Evolutionary conservation across 2,113 vertebrate genomes (phyloP).

Genomic region (Speoplatyrhinus poulsoni): DNA sequence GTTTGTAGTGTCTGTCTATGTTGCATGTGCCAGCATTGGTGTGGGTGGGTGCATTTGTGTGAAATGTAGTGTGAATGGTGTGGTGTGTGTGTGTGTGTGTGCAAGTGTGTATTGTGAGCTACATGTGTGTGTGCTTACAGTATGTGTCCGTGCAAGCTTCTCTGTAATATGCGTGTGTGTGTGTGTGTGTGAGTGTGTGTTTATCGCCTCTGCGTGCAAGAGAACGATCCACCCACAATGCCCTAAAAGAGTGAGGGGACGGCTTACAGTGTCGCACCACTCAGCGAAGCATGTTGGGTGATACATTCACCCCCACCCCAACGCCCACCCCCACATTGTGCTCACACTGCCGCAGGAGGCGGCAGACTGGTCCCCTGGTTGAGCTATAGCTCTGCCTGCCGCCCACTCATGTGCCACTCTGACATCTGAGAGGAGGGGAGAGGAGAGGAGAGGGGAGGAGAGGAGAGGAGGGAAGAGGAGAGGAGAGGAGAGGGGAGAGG

Average conservation of each 20-base stretch:
- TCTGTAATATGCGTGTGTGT: not conserved
- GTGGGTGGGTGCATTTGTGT: too few relatives aligned
- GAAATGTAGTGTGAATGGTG: too few relatives aligned
- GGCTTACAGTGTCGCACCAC: slow-evolving; percentile 30
- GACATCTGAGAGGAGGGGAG: slow-evolving; percentile 65
- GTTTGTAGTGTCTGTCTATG: not conserved
- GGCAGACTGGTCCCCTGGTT: slow-evolving; percentile 29
- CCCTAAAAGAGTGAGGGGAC: slow-evolving; percentile 25
- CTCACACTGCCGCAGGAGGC: slow-evolving; percentile 63
- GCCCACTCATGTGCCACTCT: slow-evolving; percentile 68
- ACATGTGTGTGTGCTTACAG: not conserved
- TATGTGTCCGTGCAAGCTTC: not conserved
- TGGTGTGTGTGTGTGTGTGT: too few relatives aligned
- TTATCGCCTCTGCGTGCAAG: too few relatives aligned
- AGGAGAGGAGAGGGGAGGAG: slow-evolving; percentile 52
- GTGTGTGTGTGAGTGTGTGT: too few relatives aligned
- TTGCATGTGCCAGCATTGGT: too few relatives aligned
- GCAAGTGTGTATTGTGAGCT: too few relatives aligned
- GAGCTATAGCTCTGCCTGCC: slow-evolving; percentile 60
- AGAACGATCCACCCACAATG: not conserved
- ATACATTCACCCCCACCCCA: not conserved
- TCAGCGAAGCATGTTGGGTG: not conserved
- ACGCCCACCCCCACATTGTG: slow-evolving; percentile 33
- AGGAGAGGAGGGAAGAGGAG: slow-evolving; percentile 35
- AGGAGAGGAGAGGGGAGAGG: slow-evolving; percentile 12